phyloP scores from a whole-genome alignment of 2,113 vertebrate species.

The Callaeas wilsoni region DNA sequence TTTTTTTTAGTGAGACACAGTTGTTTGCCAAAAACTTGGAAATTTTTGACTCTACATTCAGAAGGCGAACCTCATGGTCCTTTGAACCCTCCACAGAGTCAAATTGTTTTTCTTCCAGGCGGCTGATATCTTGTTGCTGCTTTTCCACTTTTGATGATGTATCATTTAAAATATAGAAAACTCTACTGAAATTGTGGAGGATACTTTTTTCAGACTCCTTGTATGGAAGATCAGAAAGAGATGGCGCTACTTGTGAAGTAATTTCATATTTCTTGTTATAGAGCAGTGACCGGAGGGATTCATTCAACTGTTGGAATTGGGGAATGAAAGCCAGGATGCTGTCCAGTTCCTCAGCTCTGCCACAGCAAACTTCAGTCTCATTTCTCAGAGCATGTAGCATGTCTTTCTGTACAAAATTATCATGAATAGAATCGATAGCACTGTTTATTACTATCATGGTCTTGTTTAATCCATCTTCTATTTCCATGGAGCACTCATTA shows the following conservation, averaged over 20 bases:
- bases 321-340: conserved; percentile 60
- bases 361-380: conserved; percentile 33
- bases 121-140: conserved; percentile 46
- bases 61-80: conserved; percentile 60
- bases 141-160: conserved; percentile 28
- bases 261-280: conserved; percentile 5
- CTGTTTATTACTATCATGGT: conserved; percentile 75
- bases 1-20: conserved; percentile 54
- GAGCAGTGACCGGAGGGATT: conserved; percentile 61
- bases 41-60: conserved; percentile 70
- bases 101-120: conserved; percentile 48
- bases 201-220: not conserved
- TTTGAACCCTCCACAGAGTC: not conserved
- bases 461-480: conserved; percentile 79
- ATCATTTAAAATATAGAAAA: conserved; percentile 63
- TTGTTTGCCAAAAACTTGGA: conserved; percentile 59
- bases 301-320: conserved; percentile 63
- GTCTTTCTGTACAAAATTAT: conserved; percentile 71
- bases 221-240: not conserved
- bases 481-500: conserved; percentile 62
- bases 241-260: conserved; percentile 7
- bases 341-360: conserved; percentile 54
- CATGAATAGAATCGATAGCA: conserved; percentile 74
- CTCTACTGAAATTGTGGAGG: conserved; percentile 20
- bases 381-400: not conserved